Evolutionary conservation across 2,113 vertebrate species (phyloP).

Genomic region (Lamprotornis superbus): DNA sequence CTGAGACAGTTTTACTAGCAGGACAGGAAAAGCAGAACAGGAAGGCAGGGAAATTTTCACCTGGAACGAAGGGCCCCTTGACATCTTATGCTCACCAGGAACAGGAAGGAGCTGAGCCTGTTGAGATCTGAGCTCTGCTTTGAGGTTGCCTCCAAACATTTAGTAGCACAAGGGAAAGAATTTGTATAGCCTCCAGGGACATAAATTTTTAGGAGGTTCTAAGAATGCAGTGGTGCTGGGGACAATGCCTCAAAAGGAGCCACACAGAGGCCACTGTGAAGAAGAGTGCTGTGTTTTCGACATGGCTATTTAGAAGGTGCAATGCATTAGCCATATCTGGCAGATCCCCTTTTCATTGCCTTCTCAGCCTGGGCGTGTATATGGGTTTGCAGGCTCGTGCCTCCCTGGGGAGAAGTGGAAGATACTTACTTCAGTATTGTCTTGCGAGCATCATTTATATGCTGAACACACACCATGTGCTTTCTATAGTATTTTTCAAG

Average conservation of each 20-base stretch:
- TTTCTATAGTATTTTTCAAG: constrained; percentile 54
- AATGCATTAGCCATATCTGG: neutral
- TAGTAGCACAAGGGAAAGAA: neutral
- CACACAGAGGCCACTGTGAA: neutral
- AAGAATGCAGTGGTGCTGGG: neutral
- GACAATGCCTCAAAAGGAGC: neutral
- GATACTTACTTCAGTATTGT: constrained; percentile 36
- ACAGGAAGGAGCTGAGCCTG: neutral
- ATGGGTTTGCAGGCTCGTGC: neutral
- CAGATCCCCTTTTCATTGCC: neutral
- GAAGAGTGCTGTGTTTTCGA: neutral
- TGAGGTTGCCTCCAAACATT: constrained; percentile 18
- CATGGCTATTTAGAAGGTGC: neutral
- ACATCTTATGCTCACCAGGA: neutral
- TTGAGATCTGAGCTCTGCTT: neutral
- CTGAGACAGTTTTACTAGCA: neutral
- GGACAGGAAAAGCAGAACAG: neutral
- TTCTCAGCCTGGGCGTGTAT: neutral
- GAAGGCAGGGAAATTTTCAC: neutral
- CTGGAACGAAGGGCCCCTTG: neutral
- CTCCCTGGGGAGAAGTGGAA: constrained; percentile 21
- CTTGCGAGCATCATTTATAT: constrained; percentile 38
- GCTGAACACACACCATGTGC: constrained; percentile 21
- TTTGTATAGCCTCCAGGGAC: neutral
- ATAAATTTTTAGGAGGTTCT: constrained; percentile 23